Conservation (phyloP, 2,113 vertebrate species). For the Sapajus apella region DNA sequence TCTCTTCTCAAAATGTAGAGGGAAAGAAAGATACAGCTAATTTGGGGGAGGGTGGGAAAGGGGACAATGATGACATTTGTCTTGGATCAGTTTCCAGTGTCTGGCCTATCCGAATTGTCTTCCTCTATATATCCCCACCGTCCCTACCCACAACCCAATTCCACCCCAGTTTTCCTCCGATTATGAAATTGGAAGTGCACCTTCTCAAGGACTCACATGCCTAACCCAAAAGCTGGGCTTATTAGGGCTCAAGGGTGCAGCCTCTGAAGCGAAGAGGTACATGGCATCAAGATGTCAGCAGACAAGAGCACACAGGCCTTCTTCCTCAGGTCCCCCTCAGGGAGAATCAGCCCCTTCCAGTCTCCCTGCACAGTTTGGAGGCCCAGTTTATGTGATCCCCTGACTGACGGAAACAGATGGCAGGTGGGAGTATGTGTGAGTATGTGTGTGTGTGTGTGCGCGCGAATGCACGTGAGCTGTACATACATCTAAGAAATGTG, state of each 20-base stretch:
- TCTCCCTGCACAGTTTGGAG: neutral
- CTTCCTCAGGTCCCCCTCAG: neutral
- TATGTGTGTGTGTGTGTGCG: neutral
- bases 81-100: constrained; percentile 52
- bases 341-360: neutral
- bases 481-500: neutral
- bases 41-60: neutral
- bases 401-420: constrained; percentile 43
- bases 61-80: neutral
- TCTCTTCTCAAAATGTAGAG: constrained; percentile 11
- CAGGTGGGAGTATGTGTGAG: constrained; percentile 13
- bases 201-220: neutral
- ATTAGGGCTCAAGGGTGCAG: neutral
- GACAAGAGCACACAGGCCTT: neutral
- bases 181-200: neutral
- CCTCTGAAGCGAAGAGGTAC: neutral
- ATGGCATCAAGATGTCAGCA: neutral
- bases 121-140: neutral
- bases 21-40: neutral
- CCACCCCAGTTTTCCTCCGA: neutral
- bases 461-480: neutral
- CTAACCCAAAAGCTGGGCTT: neutral
- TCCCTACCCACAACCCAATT: neutral
- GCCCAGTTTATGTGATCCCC: neutral
- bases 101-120: neutral